Percentiles rank a stretch among this genome's conserved stretches.
phyloP scores from a whole-genome alignment of 2,888 invertebrate genomes.

The Oxyscelio sp. region DNA sequence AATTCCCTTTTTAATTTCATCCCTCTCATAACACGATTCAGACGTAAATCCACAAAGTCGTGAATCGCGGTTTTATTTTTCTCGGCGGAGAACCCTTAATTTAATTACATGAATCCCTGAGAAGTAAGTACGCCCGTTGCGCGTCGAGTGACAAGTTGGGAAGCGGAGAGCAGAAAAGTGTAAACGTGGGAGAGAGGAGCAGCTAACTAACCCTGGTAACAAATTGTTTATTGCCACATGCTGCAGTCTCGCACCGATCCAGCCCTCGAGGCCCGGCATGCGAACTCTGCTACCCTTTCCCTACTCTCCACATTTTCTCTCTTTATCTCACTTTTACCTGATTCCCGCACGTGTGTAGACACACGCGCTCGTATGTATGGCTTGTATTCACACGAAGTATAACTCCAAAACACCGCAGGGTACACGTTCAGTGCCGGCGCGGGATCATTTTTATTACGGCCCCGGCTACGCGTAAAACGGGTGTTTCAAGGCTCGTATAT shows the following conservation, averaged over 20 bases:
- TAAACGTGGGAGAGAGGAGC: slow-evolving; percentile 31
- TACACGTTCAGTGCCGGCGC: slow-evolving; percentile 69
- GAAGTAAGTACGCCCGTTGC: slow-evolving; percentile 19
- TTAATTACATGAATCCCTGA: slow-evolving; percentile 25
- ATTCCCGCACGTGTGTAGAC: slow-evolving; percentile 3
- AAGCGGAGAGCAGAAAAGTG: slow-evolving; percentile 15
- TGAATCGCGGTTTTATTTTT: not conserved
- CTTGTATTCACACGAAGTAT: slow-evolving; percentile 67
- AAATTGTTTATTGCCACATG: slow-evolving; percentile 86
- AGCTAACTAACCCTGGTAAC: slow-evolving; percentile 79
- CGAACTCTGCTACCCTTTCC: slow-evolving; percentile 68
- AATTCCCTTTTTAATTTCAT: not conserved
- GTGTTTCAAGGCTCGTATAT: slow-evolving; percentile 78
- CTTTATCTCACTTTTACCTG: slow-evolving; percentile 17
- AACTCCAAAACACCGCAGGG: slow-evolving; percentile 73
- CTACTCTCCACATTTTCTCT: not conserved
- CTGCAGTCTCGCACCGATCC: slow-evolving; percentile 81
- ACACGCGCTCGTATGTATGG: slow-evolving; percentile 36
- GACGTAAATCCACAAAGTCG: not conserved
- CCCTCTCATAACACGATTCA: not conserved
- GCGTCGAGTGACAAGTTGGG: slow-evolving; percentile 42
- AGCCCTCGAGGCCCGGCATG: slow-evolving; percentile 71
- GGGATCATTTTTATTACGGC: slow-evolving; percentile 81
- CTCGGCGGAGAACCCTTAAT: not conserved
- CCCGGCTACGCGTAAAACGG: slow-evolving; percentile 80